Evolutionary conservation across 1,140 invertebrate species (phyloP).

Genomic region (Drosophila littoralis): DNA sequence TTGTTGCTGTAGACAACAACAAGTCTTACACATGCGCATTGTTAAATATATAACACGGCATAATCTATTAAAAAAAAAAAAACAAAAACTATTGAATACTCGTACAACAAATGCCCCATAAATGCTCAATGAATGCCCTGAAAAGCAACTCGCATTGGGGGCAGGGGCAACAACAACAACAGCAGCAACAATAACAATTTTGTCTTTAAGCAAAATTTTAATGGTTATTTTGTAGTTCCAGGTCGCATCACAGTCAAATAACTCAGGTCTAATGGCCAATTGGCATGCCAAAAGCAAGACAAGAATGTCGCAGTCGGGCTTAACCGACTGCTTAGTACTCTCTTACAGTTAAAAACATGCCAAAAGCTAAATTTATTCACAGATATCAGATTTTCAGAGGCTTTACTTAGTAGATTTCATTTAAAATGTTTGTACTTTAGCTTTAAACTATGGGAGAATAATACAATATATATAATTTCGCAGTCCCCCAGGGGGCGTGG

Average conservation of each 20-base stretch:
- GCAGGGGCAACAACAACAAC: not conserved
- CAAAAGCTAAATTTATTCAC: no score
- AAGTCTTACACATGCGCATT: constrained; percentile 62
- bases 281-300: constrained; percentile 23
- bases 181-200: not conserved
- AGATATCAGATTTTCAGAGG: no score
- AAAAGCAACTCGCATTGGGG: constrained; percentile 12
- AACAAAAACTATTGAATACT: constrained; percentile 72
- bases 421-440: no score
- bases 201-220: constrained; percentile 2
- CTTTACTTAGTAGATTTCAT: no score
- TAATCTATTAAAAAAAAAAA: constrained; percentile 64
- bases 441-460: no score
- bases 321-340: no score
- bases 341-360: not conserved
- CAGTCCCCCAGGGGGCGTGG: no score
- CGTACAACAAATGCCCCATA: constrained; percentile 37
- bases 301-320: no score
- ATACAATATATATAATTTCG: no score
- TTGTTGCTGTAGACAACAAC: not conserved
- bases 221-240: constrained; percentile 5
- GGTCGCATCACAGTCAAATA: constrained; percentile 26
- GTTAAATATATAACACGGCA: constrained; percentile 65
- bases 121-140: constrained; percentile 21
- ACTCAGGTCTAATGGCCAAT: constrained; percentile 37